A percentile compares a stretch with the other conserved stretches of the same genome.
Evolutionary conservation across 2,888 invertebrate species (phyloP).

Genomic region (Patella caerulea): DNA sequence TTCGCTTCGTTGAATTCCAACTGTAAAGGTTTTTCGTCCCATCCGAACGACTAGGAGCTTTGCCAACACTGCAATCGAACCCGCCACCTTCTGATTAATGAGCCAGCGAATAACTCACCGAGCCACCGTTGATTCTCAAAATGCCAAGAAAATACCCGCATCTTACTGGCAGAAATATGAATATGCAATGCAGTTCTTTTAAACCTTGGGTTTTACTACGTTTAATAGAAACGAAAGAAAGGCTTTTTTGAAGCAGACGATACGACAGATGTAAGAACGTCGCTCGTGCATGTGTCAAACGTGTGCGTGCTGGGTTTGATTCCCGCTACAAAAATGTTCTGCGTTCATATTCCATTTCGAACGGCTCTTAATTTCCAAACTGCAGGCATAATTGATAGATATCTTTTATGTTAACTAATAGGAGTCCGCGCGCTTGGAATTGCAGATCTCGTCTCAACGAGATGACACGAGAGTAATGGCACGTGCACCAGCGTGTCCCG

Average conservation of each 20-base stretch:
- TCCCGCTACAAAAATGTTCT: constrained; percentile 3
- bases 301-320: constrained; percentile 13
- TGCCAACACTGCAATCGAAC: too few relatives aligned
- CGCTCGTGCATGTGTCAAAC: constrained; percentile 19
- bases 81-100: too few relatives aligned
- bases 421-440: background rate
- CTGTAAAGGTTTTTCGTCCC: too few relatives aligned
- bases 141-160: too few relatives aligned
- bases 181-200: too few relatives aligned
- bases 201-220: too few relatives aligned
- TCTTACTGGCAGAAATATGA: too few relatives aligned
- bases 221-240: too few relatives aligned
- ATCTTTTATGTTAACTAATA: constrained; percentile 11
- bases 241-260: background rate
- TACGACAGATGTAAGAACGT: constrained; percentile 27
- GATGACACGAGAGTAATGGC: constrained; percentile 5
- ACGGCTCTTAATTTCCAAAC: background rate
- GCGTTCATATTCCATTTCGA: background rate
- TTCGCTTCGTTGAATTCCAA: too few relatives aligned
- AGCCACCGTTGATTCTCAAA: too few relatives aligned
- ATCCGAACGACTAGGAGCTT: too few relatives aligned
- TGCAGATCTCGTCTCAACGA: background rate
- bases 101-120: too few relatives aligned
- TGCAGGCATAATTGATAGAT: background rate
- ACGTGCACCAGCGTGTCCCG: background rate